phyloP scores from a whole-genome alignment of 2,888 invertebrate genomes.

The Seira sanloemensis region DNA sequence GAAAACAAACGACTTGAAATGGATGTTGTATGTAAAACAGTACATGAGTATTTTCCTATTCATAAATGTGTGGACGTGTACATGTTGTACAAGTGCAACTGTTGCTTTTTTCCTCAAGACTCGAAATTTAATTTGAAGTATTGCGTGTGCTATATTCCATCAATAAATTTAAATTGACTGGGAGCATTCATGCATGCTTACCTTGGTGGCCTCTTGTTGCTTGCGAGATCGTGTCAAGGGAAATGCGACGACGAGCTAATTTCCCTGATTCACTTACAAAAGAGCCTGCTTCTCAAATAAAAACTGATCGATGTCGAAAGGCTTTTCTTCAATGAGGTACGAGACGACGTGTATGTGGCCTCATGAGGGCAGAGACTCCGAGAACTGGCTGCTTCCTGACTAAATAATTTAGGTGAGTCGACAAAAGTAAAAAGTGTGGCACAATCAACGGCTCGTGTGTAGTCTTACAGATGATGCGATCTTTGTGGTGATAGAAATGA shows the following conservation, averaged over 20 bases:
- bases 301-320: too few relatives aligned
- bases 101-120: conserved; percentile 9
- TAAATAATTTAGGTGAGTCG: neutral
- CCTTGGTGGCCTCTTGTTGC: neutral
- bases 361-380: too few relatives aligned
- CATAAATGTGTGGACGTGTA: neutral
- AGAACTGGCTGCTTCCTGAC: neutral
- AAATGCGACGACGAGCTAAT: neutral
- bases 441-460: neutral
- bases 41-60: too few relatives aligned
- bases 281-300: neutral
- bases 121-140: neutral
- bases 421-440: neutral
- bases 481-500: neutral
- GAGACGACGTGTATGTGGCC: neutral
- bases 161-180: neutral
- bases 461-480: neutral
- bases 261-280: conserved; percentile 2
- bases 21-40: too few relatives aligned
- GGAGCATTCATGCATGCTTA: conserved; percentile 6
- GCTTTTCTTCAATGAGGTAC: neutral
- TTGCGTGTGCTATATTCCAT: neutral
- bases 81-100: conserved; percentile 9
- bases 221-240: neutral
- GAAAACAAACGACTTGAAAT: too few relatives aligned